Evolutionary conservation across 2,888 invertebrate genomes (phyloP).

Genomic region (Hydrotaea diabolus): DNA sequence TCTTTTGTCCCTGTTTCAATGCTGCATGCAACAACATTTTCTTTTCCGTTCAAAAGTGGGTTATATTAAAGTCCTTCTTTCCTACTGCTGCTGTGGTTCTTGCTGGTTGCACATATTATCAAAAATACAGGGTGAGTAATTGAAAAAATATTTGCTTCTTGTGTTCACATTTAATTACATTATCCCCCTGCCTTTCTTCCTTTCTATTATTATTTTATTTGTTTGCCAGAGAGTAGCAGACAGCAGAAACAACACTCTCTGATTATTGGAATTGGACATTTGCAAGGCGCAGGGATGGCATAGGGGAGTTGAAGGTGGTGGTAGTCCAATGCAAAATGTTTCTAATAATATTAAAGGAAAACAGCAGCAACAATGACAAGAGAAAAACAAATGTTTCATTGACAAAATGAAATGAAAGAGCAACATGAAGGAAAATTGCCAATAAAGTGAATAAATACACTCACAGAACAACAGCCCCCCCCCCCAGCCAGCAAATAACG

Average conservation of each 20-base stretch:
- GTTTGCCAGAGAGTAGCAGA: constrained; percentile 31
- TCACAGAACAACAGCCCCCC: not conserved
- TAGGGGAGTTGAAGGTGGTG: not conserved
- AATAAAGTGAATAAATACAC: constrained; percentile 17
- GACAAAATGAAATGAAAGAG: constrained; percentile 45
- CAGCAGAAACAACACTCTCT: not conserved
- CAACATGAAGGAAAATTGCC: not conserved
- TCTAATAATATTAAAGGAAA: not conserved
- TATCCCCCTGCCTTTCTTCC: constrained; percentile 42
- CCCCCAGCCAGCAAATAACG: not conserved
- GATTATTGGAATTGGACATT: too few relatives aligned
- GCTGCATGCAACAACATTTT: constrained; percentile 1
- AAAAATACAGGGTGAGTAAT: constrained; percentile 64
- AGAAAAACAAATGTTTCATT: constrained; percentile 47
- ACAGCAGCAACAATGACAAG: not conserved
- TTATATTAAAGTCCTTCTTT: constrained; percentile 61
- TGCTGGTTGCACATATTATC: not conserved
- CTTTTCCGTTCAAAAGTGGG: constrained; percentile 52
- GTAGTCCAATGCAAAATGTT: constrained; percentile 22
- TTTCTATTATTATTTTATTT: constrained; percentile 33
- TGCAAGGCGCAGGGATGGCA: too few relatives aligned
- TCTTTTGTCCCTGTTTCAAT: not conserved
- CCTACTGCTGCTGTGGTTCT: not conserved
- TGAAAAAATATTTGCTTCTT: constrained; percentile 63
- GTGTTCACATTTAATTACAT: constrained; percentile 25